phyloP scores from a whole-genome alignment of 2,888 invertebrate genomes.

The Luperina nickerlii region DNA sequence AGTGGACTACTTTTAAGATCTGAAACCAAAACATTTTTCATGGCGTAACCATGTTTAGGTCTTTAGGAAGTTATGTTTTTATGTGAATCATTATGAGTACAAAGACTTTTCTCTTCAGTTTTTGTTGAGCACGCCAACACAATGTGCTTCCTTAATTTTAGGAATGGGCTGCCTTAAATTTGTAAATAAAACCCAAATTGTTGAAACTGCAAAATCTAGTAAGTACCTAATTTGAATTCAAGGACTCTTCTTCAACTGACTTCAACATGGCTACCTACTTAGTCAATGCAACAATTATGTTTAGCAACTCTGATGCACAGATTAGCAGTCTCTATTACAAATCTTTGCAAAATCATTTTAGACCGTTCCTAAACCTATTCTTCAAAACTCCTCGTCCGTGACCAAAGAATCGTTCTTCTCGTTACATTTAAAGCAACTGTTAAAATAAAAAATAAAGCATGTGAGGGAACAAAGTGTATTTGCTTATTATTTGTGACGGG shows the following conservation, averaged over 20 bases:
- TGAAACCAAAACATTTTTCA: neutral
- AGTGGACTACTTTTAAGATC: neutral
- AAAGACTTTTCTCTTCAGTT: neutral
- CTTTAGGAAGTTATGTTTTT: neutral
- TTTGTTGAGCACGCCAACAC: neutral
- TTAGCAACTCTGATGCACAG: conserved; percentile 22
- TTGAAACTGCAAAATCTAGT: neutral
- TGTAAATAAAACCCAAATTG: neutral
- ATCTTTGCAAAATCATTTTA: conserved; percentile 42
- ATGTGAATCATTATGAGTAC: neutral
- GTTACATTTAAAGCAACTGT: conserved; percentile 74
- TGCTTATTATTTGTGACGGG: conserved; percentile 79
- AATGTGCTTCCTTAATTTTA: neutral
- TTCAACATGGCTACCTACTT: neutral
- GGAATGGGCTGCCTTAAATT: too few relatives aligned
- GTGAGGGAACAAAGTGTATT: conserved; percentile 80
- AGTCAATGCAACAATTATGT: conserved; percentile 1
- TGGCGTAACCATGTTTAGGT: neutral
- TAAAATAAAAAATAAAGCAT: conserved; percentile 75
- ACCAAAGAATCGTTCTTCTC: conserved; percentile 67
- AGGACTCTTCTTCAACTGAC: neutral
- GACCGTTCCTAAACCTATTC: conserved; percentile 38
- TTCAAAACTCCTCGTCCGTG: conserved; percentile 54
- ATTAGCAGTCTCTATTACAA: conserved; percentile 29
- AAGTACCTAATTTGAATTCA: neutral